Evolutionary conservation across 2,797 vertebrate genomes (phyloP).

Genomic region (Clarias fuscus): DNA sequence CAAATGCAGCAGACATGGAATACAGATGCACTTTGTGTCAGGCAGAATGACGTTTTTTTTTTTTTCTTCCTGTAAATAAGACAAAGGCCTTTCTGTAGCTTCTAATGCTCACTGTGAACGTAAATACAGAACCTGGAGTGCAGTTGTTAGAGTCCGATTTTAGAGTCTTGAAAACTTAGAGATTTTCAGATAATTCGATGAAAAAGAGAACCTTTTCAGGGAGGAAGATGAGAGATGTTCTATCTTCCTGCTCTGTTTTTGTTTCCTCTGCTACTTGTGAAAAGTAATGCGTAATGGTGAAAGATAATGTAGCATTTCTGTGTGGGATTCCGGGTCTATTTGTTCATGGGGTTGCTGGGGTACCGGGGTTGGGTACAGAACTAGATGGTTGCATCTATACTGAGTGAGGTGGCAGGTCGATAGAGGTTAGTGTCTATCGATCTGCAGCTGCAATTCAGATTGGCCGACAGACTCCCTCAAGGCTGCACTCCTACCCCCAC

Average conservation of each 20-base stretch:
- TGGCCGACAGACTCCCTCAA: slow-evolving; percentile 76
- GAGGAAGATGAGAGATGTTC: background rate
- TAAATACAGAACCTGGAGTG: slow-evolving; percentile 20
- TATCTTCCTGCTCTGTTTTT: background rate
- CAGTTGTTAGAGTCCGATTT: slow-evolving; percentile 6
- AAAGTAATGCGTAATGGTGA: background rate
- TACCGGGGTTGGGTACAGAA: slow-evolving; percentile 37
- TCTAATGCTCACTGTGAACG: slow-evolving; percentile 36
- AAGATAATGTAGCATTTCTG: slow-evolving; percentile 13
- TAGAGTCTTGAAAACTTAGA: background rate
- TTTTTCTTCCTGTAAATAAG: slow-evolving; percentile 36
- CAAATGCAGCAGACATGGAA: slow-evolving; percentile 38
- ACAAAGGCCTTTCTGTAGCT: slow-evolving; percentile 38
- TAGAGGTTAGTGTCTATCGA: slow-evolving; percentile 85
- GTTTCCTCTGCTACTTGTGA: background rate
- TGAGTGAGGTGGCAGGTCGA: slow-evolving; percentile 70
- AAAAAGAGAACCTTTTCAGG: background rate
- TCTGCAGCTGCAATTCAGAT: slow-evolving; percentile 76
- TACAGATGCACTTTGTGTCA: slow-evolving; percentile 40
- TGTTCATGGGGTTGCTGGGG: slow-evolving; percentile 32
- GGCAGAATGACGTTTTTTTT: slow-evolving; percentile 36
- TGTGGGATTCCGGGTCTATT: slow-evolving; percentile 26
- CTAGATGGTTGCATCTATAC: slow-evolving; percentile 47
- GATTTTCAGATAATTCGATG: no score
- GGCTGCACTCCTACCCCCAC: slow-evolving; percentile 61